These are phyloP conservation scores for Lamellibrachia luymesi DNA, from an alignment of 1,140 invertebrate genomes.

Conservation along the genomic window DNA sequence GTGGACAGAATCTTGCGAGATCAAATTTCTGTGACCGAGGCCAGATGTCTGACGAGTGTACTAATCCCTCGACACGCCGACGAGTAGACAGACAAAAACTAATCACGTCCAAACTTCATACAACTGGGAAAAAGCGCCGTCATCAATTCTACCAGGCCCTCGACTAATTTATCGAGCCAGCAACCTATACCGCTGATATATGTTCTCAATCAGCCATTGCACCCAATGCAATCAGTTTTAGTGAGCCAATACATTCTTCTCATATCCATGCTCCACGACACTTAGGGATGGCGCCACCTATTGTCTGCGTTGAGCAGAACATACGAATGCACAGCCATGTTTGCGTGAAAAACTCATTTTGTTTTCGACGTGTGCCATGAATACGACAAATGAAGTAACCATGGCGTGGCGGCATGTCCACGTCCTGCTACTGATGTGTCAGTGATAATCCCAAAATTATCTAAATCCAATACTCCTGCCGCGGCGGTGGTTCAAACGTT, in stretches of 20 bases:
- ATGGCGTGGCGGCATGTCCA: not conserved
- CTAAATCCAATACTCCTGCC: not conserved
- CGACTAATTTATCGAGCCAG: not conserved
- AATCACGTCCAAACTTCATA: slow-evolving; percentile 1
- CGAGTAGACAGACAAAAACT: not conserved
- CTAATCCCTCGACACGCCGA: not conserved
- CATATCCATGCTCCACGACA: not conserved
- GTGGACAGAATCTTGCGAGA: not conserved
- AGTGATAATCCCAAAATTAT: not conserved
- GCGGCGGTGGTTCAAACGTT: not conserved
- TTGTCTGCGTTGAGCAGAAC: not conserved
- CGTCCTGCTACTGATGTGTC: not conserved
- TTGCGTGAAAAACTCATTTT: not conserved
- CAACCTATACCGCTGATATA: not conserved
- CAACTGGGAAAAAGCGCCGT: not conserved
- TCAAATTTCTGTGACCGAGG: not conserved
- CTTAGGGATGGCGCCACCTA: not conserved
- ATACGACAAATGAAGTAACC: not conserved
- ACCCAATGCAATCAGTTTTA: not conserved
- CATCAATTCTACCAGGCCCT: not conserved
- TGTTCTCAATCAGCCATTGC: not conserved
- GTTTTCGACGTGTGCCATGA: not conserved
- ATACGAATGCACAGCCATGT: not conserved
- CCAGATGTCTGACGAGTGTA: not conserved
- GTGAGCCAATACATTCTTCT: not conserved